Evolutionary conservation across 1,140 invertebrate genomes (phyloP), one percentile per base, ranked within the genome.

Genomic region (Pygmarrhopalites habei): DNA sequence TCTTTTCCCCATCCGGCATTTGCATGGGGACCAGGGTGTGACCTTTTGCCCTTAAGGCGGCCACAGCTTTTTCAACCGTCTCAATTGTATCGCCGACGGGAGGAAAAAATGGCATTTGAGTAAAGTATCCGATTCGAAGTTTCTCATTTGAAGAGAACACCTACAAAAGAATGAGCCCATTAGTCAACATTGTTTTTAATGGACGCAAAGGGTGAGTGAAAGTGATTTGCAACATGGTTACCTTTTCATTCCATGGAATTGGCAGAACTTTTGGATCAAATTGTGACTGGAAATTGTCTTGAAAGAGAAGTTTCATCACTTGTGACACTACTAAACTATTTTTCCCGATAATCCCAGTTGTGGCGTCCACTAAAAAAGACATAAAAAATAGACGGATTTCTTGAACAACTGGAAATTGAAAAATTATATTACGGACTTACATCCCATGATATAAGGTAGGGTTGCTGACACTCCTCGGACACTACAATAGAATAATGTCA

Each of bases 231-330:
- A 28, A 3, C 12, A 1, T 51, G 2, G n/a, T 1, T 32, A 67
- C 65, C 35, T 64, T 25, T 21, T 5, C 14, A 47, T 68, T 66
- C 72, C 72, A 72, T 21, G 68, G 64, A 58, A 72, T 58, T 1
- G 70, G 68, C 4, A 62, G 29, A 1, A 62, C 32, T 12, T 56
- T 25, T 25, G 65, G 70, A 60, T 72, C 70, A 39, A 58, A 56
- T 10, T 47, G 29, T 28, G 55, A 60, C 26, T 64, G 69, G n/a
- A 26, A 21, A 52, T 46, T 59, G n/a, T 69, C 35, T 29, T 65
- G 14, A 2, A 59, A 49, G 5, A 70, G n/a, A 2, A 26, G 14
- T 58, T 65, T 68, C 17, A 64, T 64, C 14, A 72, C 44, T 12
- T 56, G 23, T 2, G 62, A 29, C 17, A 61, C 21, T 14, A 57